phyloP scores from a whole-genome alignment of 2,113 vertebrate genomes.

The Megaceryle torquata region DNA sequence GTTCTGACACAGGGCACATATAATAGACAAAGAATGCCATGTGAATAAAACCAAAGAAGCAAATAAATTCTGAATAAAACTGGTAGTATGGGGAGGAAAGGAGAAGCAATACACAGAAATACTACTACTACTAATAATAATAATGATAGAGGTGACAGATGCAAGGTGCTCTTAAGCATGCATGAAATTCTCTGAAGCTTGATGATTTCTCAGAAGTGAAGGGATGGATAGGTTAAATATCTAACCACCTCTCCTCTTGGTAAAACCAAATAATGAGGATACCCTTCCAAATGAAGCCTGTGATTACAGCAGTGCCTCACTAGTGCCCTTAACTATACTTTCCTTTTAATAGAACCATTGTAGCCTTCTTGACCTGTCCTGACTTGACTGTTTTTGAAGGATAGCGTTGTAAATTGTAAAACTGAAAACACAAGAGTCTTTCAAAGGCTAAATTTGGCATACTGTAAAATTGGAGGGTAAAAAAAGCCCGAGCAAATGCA shows the following conservation, averaged over 20 bases:
- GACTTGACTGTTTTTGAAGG: neutral
- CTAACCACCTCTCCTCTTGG: neutral
- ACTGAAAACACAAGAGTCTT: neutral
- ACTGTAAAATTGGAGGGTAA: neutral
- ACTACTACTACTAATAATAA: neutral
- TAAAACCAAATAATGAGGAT: neutral
- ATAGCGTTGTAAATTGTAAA: neutral
- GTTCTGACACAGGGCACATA: neutral
- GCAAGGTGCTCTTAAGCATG: neutral
- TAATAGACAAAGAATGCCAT: neutral
- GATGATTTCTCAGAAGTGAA: neutral
- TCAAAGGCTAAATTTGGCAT: neutral
- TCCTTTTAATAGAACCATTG: neutral
- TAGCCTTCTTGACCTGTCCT: neutral
- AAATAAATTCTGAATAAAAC: neutral
- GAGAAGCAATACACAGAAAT: neutral
- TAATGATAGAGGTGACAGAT: neutral
- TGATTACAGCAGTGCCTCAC: neutral
- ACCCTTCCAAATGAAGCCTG: neutral
- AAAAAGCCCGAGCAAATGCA: neutral
- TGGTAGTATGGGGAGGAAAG: fast-evolving
- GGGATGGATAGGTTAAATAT: neutral
- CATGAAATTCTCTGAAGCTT: neutral
- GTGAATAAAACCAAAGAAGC: neutral
- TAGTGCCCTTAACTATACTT: neutral